Evolutionary conservation across 2,888 invertebrate species (phyloP).

Genomic region (Dicyrtoma fusca): DNA sequence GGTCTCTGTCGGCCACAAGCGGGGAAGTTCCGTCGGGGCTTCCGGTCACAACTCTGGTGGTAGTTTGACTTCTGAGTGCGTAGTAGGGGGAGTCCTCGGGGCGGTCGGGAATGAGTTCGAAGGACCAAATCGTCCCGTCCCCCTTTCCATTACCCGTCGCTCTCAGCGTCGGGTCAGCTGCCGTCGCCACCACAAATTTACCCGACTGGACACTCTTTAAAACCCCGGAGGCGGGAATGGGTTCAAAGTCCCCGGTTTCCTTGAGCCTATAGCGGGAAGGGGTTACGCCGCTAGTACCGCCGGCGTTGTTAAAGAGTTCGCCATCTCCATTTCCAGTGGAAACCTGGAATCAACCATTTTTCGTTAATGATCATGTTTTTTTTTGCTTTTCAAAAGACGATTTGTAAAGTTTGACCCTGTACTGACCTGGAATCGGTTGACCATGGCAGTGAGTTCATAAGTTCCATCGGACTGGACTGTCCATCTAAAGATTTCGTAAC

Average conservation of each 20-base stretch:
- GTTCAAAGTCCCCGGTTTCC: slow-evolving; percentile 15
- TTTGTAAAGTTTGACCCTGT: too few species aligned
- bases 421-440: slow-evolving; percentile 38
- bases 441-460: slow-evolving; percentile 48
- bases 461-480: slow-evolving; percentile 26
- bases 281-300: slow-evolving; percentile 23
- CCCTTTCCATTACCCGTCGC: slow-evolving; percentile 23
- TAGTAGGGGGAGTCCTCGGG: slow-evolving; percentile 37
- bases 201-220: slow-evolving; percentile 40
- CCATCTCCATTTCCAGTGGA: slow-evolving; percentile 30
- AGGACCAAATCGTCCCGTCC: slow-evolving; percentile 34
- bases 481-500: slow-evolving; percentile 50
- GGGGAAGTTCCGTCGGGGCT: slow-evolving; percentile 40
- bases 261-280: slow-evolving; percentile 34
- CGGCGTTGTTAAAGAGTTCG: slow-evolving; percentile 39
- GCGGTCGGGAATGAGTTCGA: slow-evolving; percentile 32
- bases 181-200: slow-evolving; percentile 39
- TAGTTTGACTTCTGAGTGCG: slow-evolving; percentile 32
- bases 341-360: slow-evolving; percentile 25
- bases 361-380: too few species aligned
- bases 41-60: slow-evolving; percentile 43
- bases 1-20: slow-evolving; percentile 38
- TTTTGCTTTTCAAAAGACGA: too few species aligned
- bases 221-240: slow-evolving; percentile 36
- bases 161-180: slow-evolving; percentile 34